Conservation (phyloP, 1,140 invertebrate species). For the Campodea augens region DNA sequence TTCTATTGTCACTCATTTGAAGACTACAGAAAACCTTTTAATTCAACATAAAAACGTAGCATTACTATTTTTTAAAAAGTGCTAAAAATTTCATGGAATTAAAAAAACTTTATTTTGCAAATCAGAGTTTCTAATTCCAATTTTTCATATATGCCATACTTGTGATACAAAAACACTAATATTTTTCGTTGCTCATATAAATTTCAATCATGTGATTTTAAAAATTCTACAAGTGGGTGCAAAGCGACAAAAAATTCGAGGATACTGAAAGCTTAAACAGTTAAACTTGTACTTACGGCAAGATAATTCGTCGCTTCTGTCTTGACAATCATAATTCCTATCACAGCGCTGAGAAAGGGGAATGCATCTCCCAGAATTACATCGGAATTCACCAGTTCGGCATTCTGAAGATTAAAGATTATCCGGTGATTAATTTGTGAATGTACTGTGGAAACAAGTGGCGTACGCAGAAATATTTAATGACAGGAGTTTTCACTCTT, state of each 20-base stretch:
- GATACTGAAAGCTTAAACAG: not conserved
- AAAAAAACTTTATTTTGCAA: too few species aligned
- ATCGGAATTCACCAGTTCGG: slow-evolving; percentile 25
- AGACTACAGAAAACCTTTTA: too few species aligned
- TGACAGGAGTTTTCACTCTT: not conserved
- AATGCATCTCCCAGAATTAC: slow-evolving; percentile 27
- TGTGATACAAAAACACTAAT: not conserved
- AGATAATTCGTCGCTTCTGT: slow-evolving; percentile 47
- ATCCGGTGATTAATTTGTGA: not conserved
- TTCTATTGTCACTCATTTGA: too few species aligned
- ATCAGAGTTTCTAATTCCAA: not conserved
- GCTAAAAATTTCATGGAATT: too few species aligned
- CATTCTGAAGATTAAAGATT: slow-evolving; percentile 15
- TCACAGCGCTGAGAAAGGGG: slow-evolving; percentile 31
- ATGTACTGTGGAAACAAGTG: not conserved
- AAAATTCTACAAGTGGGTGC: not conserved
- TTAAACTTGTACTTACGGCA: slow-evolving; percentile 31
- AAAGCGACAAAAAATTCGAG: not conserved
- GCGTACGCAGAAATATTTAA: not conserved
- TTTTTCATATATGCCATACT: not conserved
- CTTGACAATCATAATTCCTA: slow-evolving; percentile 41
- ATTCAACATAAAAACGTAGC: too few species aligned
- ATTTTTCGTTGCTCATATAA: not conserved
- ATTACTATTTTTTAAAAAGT: too few species aligned
- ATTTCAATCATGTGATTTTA: not conserved